These are phyloP conservation scores for Myanophis thanlyinensis DNA, from an alignment of 2,113 vertebrate genomes.

Conservation along the genomic window DNA sequence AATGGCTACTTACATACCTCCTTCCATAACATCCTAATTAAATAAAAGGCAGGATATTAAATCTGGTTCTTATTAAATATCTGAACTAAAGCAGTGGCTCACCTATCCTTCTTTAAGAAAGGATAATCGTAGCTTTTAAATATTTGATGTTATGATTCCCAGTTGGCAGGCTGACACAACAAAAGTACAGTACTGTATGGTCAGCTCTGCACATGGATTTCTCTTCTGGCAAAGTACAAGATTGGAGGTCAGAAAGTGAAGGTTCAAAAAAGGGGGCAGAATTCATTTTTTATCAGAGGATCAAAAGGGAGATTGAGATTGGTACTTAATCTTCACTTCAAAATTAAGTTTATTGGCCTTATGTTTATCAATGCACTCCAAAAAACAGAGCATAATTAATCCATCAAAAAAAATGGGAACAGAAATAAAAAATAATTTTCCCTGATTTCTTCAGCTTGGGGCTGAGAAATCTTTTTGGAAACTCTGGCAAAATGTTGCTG, in stretches of 20 bases:
- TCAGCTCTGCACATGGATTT: background rate
- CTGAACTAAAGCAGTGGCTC: background rate
- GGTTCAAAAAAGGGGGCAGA: background rate
- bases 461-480: background rate
- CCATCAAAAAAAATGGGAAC: background rate
- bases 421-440: background rate
- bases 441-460: background rate
- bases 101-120: background rate
- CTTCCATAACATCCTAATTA: background rate
- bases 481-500: background rate
- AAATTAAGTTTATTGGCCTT: background rate
- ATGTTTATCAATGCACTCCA: background rate
- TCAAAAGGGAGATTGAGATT: background rate
- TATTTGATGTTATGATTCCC: slow-evolving; percentile 21
- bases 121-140: slow-evolving; percentile 15
- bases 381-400: background rate
- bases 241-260: background rate
- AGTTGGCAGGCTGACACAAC: background rate
- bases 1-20: background rate
- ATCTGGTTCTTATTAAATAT: background rate
- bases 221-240: background rate
- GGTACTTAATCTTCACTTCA: background rate
- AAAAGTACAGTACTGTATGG: background rate
- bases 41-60: background rate
- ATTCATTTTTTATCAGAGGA: background rate